Evolutionary conservation across 2,888 invertebrate genomes (phyloP).

Genomic region (Drosophila mayaguana): DNA sequence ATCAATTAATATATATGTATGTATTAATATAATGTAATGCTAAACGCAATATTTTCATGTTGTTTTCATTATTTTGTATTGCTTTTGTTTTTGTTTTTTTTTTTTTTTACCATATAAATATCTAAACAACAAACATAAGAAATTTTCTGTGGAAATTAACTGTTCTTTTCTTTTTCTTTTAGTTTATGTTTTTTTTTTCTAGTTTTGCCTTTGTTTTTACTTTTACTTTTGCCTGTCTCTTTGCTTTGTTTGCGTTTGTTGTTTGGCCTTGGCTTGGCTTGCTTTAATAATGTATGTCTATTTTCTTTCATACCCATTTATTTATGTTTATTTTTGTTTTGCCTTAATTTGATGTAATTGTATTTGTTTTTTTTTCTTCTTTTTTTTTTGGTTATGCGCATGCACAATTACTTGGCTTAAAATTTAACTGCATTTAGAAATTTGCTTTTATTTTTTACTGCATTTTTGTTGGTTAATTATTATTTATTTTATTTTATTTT

Average conservation of each 20-base stretch:
- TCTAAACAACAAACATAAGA: slow-evolving; percentile 58
- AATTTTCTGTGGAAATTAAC: slow-evolving; percentile 45
- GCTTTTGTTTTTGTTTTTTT: neutral
- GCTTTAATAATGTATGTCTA: slow-evolving; percentile 32
- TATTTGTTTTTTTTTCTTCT: slow-evolving; percentile 47
- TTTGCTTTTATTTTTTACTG: slow-evolving; percentile 45
- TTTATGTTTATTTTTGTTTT: slow-evolving; percentile 23
- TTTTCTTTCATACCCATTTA: slow-evolving; percentile 33
- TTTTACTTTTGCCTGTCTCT: slow-evolving; percentile 28
- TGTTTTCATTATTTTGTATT: slow-evolving; percentile 21
- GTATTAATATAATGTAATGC: slow-evolving; percentile 40
- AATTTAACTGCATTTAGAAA: slow-evolving; percentile 66
- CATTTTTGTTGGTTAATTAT: slow-evolving; percentile 51
- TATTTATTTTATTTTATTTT: slow-evolving; percentile 16
- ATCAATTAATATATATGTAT: slow-evolving; percentile 54
- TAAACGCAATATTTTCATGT: slow-evolving; percentile 47
- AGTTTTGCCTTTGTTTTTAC: neutral
- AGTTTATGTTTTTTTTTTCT: neutral
- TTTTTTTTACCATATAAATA: slow-evolving; percentile 39
- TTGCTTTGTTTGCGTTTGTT: slow-evolving; percentile 59
- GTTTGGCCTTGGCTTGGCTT: slow-evolving; percentile 40
- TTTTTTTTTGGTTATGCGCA: slow-evolving; percentile 65
- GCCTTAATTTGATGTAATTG: slow-evolving; percentile 23
- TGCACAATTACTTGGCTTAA: slow-evolving; percentile 65
- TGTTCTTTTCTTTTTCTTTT: slow-evolving; percentile 20